Base-by-base conservation (phyloP, 1,140 invertebrate species). In the Cotesia typhae region DNA sequence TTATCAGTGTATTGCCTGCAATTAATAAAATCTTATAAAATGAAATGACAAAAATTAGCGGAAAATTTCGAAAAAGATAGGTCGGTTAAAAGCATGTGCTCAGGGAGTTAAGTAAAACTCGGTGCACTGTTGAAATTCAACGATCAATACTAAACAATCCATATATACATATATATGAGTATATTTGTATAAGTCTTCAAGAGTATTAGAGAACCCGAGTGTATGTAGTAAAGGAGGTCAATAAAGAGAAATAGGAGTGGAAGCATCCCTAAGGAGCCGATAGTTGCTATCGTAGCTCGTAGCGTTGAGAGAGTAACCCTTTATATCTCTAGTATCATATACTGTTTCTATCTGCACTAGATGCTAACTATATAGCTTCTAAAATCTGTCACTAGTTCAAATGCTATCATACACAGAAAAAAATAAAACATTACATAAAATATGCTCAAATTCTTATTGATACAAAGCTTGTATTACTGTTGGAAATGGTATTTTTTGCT, bases 191-290 rank as follows among this genome's bases (percentile, higher is more conserved):
- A 81, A 78, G 78, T 82, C 80, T 81, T 35, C 73, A 68, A 80
- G 77, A 76, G 77, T 78, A 79, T 80, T 82, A 76, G 79, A 79
- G 79, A 70, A 64, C 20, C 41, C 17, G 28, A 63, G 67, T 64
- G 78, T 82, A 80, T 72, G 78, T 67, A 77, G 76, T 74, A 76
- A 79, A 73, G 77, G 80, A 76, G 76, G 71, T 76, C 76, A 47
- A 47, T 77, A 72, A 79, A 79, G 82, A 72, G 71, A 80, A 84
- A 82, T 83, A 83, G 82, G 81, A 79, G 81, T 80, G 80, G 82
- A 81, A 82, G 78, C 80, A 84, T 84, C 82, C 82, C 82, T 81
- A 82, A 83, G 82, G 79, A 84, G 78, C 81, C 79, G 82, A 84
- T 84, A 83, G 81, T 79, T 75, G 76, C 75, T 78, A 47, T 47